Conservation (phyloP, 2,113 vertebrate genomes). For the Channa maculata region DNA sequence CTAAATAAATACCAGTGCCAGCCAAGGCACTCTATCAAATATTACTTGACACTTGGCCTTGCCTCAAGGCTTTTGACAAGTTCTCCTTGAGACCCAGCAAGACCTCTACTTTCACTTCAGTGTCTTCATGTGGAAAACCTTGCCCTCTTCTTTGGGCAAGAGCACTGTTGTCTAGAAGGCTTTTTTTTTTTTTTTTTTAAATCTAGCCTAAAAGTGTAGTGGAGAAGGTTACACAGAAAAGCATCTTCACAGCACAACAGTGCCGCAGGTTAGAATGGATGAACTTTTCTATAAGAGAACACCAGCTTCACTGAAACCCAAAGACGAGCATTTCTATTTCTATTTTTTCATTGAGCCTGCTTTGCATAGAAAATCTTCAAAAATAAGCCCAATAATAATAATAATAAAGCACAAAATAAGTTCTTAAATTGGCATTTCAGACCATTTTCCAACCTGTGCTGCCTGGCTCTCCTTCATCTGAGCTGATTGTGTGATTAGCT, state of each 20-base stretch:
- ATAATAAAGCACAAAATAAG: not conserved
- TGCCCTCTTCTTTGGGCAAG: not conserved
- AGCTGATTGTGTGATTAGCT: conserved; percentile 49
- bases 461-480: conserved; percentile 14
- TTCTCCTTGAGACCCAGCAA: not conserved
- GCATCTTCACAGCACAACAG: accelerated
- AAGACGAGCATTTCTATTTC: not conserved
- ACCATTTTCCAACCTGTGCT: not conserved
- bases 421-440: not conserved
- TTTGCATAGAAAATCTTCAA: not conserved
- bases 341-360: not conserved
- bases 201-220: not conserved
- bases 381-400: not conserved
- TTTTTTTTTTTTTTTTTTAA: not conserved
- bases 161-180: not conserved
- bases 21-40: not conserved
- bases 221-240: conserved; percentile 8
- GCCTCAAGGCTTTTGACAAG: not conserved
- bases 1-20: not conserved
- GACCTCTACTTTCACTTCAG: not conserved
- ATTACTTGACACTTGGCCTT: not conserved
- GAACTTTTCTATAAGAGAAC: not conserved
- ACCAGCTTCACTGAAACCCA: not conserved
- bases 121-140: not conserved
- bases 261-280: not conserved